Evolutionary conservation across 2,797 vertebrate species (phyloP).

Genomic region (Lates japonicus): DNA sequence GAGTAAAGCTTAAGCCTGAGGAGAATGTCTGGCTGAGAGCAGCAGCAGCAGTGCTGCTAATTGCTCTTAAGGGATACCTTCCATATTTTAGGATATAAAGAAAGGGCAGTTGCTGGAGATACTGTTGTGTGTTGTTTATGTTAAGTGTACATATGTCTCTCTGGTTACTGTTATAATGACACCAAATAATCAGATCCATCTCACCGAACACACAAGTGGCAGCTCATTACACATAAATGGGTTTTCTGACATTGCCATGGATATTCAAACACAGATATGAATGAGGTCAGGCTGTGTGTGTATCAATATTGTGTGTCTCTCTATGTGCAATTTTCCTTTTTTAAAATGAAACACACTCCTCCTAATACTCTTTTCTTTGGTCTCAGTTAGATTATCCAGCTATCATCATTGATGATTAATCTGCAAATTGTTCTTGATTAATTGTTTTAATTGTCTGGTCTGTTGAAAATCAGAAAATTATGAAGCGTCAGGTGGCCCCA

Average conservation of each 20-base stretch:
- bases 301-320: no score
- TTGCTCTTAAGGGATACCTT: constrained; percentile 50
- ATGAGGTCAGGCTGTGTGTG: constrained; percentile 6
- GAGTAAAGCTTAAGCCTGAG: constrained; percentile 77
- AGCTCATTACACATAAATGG: constrained; percentile 5
- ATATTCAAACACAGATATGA: constrained; percentile 11
- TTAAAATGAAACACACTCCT: neutral
- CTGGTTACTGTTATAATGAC: constrained; percentile 9
- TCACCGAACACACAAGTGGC: neutral
- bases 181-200: constrained; percentile 9
- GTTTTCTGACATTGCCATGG: constrained; percentile 4
- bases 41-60: constrained; percentile 57
- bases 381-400: neutral
- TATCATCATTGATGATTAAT: neutral
- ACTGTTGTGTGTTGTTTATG: neutral
- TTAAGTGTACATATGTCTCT: constrained; percentile 3
- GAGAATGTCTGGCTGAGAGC: constrained; percentile 72
- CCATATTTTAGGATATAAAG: constrained; percentile 28
- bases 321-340: neutral
- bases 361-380: neutral
- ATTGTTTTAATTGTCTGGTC: neutral
- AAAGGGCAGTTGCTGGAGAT: constrained; percentile 12
- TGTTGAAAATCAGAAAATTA: neutral
- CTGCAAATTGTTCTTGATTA: neutral
- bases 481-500: neutral